phyloP scores from a whole-genome alignment of 2,888 invertebrate species.

The Orchesella flavescens region DNA sequence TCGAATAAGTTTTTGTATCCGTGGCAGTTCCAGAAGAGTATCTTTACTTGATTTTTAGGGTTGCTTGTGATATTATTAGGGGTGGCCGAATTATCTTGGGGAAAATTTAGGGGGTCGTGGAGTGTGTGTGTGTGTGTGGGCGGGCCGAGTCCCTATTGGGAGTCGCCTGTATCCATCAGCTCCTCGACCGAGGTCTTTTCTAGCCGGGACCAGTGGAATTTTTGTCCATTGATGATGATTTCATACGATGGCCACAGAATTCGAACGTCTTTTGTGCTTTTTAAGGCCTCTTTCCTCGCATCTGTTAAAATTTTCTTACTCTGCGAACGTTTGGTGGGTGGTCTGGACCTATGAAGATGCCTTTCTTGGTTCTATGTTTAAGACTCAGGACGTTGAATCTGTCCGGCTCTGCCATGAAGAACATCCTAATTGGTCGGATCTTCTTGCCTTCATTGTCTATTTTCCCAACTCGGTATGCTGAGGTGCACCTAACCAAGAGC shows the following conservation, averaged over 20 bases:
- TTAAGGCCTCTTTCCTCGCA: background rate
- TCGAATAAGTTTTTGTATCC: background rate
- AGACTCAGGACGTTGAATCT: background rate
- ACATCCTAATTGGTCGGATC: background rate
- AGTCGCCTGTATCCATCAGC: background rate
- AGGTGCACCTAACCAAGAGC: background rate
- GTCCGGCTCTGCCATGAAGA: background rate
- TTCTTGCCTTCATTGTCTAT: background rate
- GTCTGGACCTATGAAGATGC: background rate
- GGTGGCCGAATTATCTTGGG: background rate
- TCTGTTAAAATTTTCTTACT: background rate
- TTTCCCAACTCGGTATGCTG: background rate
- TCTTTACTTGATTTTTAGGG: background rate
- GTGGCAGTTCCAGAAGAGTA: background rate
- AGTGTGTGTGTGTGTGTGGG: background rate
- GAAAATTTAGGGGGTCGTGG: background rate
- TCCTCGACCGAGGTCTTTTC: too few species aligned
- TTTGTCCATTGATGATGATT: background rate
- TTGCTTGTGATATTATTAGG: too few species aligned
- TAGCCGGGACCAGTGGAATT: background rate
- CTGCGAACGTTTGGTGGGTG: background rate
- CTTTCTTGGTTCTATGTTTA: background rate
- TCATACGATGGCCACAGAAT: background rate
- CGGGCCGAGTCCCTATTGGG: background rate
- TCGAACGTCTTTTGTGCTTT: background rate